These are phyloP conservation scores for Pituophis catenifer DNA, from an alignment of 2,113 vertebrate species.

Conservation along the genomic window DNA sequence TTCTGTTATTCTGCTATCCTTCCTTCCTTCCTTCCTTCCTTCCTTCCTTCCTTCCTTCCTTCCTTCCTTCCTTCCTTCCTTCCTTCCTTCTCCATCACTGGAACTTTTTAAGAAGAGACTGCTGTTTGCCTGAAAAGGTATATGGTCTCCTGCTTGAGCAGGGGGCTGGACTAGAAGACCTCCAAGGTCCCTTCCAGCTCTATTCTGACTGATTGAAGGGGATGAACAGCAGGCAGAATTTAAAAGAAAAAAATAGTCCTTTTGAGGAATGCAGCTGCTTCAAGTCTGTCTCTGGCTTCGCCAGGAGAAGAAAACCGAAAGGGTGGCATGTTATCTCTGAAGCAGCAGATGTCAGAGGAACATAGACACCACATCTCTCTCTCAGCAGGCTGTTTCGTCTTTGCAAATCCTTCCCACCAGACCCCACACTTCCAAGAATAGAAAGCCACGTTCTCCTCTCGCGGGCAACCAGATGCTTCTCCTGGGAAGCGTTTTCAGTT, in stretches of 20 bases:
- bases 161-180: background rate
- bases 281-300: conserved; percentile 10
- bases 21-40: no score
- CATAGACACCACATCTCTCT: background rate
- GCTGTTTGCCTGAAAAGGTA: background rate
- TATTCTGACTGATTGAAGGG: conserved; percentile 26
- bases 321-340: background rate
- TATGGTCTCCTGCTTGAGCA: no score
- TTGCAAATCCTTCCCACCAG: background rate
- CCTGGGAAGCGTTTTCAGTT: background rate
- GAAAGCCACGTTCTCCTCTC: background rate
- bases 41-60: no score
- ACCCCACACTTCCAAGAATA: background rate
- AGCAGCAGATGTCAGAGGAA: background rate
- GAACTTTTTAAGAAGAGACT: background rate
- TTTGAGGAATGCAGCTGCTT: conserved; percentile 57
- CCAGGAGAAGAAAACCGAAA: background rate
- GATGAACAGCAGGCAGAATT: background rate
- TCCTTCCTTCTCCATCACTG: background rate
- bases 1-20: no score
- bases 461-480: background rate
- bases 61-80: no score
- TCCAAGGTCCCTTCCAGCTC: background rate
- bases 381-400: background rate
- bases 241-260: conserved; percentile 12